Conservation (phyloP, 2,888 invertebrate genomes). For the Drosophila peninsularis region DNA sequence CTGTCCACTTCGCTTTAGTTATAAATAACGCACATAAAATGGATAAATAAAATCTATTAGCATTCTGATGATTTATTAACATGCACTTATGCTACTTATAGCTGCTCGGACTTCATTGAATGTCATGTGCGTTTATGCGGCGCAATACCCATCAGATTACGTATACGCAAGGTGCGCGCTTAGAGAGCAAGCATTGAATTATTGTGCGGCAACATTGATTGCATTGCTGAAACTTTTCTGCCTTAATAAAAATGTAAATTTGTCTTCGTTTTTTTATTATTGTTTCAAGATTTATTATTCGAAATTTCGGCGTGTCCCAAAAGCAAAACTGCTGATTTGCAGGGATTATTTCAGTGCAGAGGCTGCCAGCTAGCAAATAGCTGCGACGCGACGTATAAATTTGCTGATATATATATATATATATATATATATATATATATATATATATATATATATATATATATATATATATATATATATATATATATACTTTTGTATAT, state of each 20-base stretch:
- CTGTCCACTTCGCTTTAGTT: slow-evolving; percentile 19
- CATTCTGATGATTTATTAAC: slow-evolving; percentile 63
- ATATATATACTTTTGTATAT: slow-evolving; percentile 23
- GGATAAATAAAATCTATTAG: slow-evolving; percentile 53
- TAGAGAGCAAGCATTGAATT: slow-evolving; percentile 21
- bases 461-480: slow-evolving; percentile 23
- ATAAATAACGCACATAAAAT: slow-evolving; percentile 39
- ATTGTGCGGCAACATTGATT: slow-evolving; percentile 47
- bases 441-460: too few relatives aligned
- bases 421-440: too few relatives aligned
- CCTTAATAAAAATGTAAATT: slow-evolving; percentile 75
- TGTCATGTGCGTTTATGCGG: slow-evolving; percentile 32
- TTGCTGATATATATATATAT: neutral
- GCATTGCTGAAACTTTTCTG: slow-evolving; percentile 46
- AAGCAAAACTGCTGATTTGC: slow-evolving; percentile 72
- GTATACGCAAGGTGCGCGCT: slow-evolving; percentile 45
- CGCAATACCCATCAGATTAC: slow-evolving; percentile 52
- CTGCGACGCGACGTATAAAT: slow-evolving; percentile 16
- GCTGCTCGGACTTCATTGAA: slow-evolving; percentile 16
- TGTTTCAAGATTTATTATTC: slow-evolving; percentile 72
- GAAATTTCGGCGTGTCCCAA: slow-evolving; percentile 41
- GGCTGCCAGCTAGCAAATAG: slow-evolving; percentile 38
- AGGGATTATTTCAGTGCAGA: slow-evolving; percentile 42
- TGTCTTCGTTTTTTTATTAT: slow-evolving; percentile 46
- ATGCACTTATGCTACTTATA: slow-evolving; percentile 26